These are phyloP conservation scores for Lysandra bellargus DNA, from an alignment of 2,888 invertebrate genomes.

Conservation along the genomic window DNA sequence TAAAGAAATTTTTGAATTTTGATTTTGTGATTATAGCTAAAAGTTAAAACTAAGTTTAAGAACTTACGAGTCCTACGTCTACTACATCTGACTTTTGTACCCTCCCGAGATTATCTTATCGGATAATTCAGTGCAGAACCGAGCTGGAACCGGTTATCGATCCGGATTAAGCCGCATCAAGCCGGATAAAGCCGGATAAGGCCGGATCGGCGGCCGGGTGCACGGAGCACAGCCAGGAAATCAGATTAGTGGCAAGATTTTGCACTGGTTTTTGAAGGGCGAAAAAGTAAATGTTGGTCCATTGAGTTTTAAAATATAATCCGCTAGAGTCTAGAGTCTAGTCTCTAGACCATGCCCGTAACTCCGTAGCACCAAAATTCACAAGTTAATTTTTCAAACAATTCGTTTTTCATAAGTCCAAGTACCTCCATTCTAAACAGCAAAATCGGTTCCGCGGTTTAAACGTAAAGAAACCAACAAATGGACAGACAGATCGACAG, in stretches of 20 bases:
- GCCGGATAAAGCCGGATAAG: constrained; percentile 1
- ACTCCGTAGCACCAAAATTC: neutral
- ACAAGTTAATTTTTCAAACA: no score
- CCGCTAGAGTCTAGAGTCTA: no score
- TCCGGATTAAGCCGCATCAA: constrained; percentile 11
- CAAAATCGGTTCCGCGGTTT: no score
- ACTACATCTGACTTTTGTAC: neutral
- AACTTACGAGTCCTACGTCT: neutral
- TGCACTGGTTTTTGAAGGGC: neutral
- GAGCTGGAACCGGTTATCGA: constrained; percentile 16
- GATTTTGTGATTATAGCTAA: neutral
- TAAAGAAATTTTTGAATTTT: neutral
- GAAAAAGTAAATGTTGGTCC: neutral
- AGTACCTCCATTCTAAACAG: no score
- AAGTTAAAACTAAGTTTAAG: neutral
- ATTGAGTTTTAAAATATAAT: neutral
- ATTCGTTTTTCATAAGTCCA: no score
- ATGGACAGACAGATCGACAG: no score
- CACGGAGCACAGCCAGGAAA: neutral
- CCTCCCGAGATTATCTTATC: constrained; percentile 7
- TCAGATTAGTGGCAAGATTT: constrained; percentile 4
- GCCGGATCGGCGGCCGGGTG: neutral
- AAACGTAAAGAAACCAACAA: no score
- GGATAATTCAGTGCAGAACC: constrained; percentile 1
- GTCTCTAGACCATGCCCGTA: neutral